Base-by-base conservation (phyloP, 1,140 invertebrate genomes). In the Drosophila ananassae region DNA sequence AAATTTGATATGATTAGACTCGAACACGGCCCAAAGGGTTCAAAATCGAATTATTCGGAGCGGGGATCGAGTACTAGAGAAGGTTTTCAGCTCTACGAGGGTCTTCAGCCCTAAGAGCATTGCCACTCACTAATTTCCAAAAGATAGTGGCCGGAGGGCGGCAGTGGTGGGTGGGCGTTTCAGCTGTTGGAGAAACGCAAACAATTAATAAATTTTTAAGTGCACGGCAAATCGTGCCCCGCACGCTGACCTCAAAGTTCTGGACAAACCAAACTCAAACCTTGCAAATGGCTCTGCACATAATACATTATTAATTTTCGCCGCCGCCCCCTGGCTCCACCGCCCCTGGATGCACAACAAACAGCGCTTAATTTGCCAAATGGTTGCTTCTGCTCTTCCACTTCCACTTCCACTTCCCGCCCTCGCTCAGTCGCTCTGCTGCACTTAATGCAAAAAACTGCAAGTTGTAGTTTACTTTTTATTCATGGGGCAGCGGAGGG, bases 191-290 rank as follows among this genome's bases (percentile, higher is more conserved):
- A 58, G 68, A 73, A 84, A 85, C 62, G 73, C 82, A 87, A 85
- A 82, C 81, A 85, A 87, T 85, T 85, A 87, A 85, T 87, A 87
- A 81, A 85, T 85, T 82, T 85, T 85, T 87, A 87, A 84, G 82
- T 84, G 82, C 73, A 67, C 39, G 51, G 81, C 77, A 83, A 83
- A 83, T 80, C 74, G 67, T 73, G 80, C 61, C 47, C 67, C 72
- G 53, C 60, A 60, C 63, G 80, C 72, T 74, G 72, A 75, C 77
- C 80, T 64, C 54, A 72, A 69, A 75, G 61, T 48, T 63, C 75
- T 30, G 51, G 47, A 56, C 61, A 68, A 74, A 74, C 73, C 54
- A 46, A 68, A 77, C 48, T 64, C 61, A 79, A 37, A 69, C 51
- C 82, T 66, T 63, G 77, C 63, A 77, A 84, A 80, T 76, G 82